A percentile compares a stretch with the other conserved stretches of the same genome.
Evolutionary conservation across 2,797 vertebrate species (phyloP).

Genomic region (Pangasius krempfi): DNA sequence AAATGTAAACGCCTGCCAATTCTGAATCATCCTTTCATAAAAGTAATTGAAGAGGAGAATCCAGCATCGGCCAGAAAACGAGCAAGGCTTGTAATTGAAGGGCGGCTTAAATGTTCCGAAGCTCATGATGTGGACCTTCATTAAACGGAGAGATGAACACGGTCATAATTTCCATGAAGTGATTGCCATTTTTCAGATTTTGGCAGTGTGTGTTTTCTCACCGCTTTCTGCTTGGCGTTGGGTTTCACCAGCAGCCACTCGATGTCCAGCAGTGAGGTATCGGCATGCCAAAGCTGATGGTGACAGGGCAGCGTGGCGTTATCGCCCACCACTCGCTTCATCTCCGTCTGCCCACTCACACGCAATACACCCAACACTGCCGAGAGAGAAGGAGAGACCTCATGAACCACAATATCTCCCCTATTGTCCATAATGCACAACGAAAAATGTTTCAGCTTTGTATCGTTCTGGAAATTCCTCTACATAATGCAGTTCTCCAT

Average conservation of each 20-base stretch:
- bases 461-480: background rate
- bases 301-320: conserved; percentile 90
- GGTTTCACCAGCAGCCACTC: conserved; percentile 89
- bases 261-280: conserved; percentile 86
- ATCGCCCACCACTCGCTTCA: conserved; percentile 87
- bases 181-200: background rate
- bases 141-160: background rate
- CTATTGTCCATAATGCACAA: background rate
- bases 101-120: conserved; percentile 4
- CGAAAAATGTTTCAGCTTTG: background rate
- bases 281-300: conserved; percentile 84
- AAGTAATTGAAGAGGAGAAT: conserved; percentile 37
- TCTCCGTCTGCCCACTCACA: conserved; percentile 80
- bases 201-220: conserved; percentile 61
- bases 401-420: background rate
- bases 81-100: conserved; percentile 9
- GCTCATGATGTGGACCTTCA: background rate
- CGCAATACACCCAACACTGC: conserved; percentile 65
- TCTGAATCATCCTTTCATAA: conserved; percentile 50
- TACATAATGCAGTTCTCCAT: background rate
- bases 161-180: conserved; percentile 16
- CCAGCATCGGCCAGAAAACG: background rate
- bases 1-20: conserved; percentile 46
- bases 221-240: conserved; percentile 83
- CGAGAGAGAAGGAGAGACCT: conserved; percentile 33